Evolutionary conservation across 2,113 vertebrate genomes (phyloP).

Genomic region (Stigmatopora nigra): DNA sequence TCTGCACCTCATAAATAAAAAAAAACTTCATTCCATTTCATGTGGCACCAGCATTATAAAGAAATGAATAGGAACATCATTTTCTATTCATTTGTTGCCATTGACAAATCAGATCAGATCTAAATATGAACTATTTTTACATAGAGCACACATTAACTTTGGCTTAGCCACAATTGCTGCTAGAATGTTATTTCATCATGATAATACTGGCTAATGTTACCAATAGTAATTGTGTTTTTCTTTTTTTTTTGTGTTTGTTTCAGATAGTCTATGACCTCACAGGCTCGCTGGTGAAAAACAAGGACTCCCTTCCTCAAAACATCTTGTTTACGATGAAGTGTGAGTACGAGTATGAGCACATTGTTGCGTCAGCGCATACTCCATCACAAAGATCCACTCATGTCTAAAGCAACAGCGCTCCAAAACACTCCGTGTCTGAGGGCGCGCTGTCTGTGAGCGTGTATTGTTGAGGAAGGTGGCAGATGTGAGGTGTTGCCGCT

Average conservation of each 20-base stretch:
- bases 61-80: conserved; percentile 1
- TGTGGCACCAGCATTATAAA: not conserved
- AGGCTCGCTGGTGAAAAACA: conserved; percentile 84
- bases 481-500: conserved; percentile 62
- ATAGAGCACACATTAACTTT: too few relatives aligned
- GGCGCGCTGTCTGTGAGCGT: conserved; percentile 48
- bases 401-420: conserved; percentile 39
- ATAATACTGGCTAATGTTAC: too few relatives aligned
- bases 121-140: too few relatives aligned
- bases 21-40: conserved; percentile 1
- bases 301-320: conserved; percentile 88
- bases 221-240: conserved; percentile 1
- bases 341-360: conserved; percentile 66
- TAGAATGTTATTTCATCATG: too few relatives aligned
- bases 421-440: conserved; percentile 42
- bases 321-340: conserved; percentile 91
- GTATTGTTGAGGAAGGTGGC: conserved; percentile 58
- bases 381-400: conserved; percentile 44
- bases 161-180: too few relatives aligned
- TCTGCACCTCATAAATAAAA: not conserved
- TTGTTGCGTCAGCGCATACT: conserved; percentile 44
- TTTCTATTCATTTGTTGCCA: not conserved
- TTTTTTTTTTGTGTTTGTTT: conserved; percentile 42
- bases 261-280: conserved; percentile 87
- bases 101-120: not conserved